Evolutionary conservation across 1,140 invertebrate species (phyloP).

Genomic region (Drosophila malerkotliana): DNA sequence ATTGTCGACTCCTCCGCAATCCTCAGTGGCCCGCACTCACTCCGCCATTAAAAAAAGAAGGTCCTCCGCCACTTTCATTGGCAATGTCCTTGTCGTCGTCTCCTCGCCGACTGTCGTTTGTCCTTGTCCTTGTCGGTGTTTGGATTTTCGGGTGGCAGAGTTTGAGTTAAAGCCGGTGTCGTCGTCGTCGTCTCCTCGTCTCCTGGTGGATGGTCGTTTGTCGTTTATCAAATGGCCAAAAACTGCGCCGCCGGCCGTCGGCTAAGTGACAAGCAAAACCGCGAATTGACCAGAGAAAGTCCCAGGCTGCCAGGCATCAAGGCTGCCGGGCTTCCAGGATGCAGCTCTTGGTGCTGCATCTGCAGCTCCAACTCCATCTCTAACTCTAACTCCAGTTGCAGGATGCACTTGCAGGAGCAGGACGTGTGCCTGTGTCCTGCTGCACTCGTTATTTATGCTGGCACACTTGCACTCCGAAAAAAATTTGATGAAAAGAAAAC

Average conservation of each 20-base stretch:
- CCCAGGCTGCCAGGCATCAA: constrained; percentile 27
- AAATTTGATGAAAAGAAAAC: not conserved
- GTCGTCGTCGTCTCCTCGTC: constrained; percentile 21
- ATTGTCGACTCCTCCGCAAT: constrained; percentile 55
- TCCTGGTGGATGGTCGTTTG: constrained; percentile 59
- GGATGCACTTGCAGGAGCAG: constrained; percentile 26
- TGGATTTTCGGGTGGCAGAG: not conserved
- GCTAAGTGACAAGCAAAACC: constrained; percentile 83
- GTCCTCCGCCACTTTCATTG: constrained; percentile 8
- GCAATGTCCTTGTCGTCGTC: constrained; percentile 40
- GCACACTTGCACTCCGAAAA: constrained; percentile 28
- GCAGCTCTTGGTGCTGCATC: constrained; percentile 40
- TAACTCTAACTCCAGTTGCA: constrained; percentile 39
- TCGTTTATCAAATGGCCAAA: constrained; percentile 79
- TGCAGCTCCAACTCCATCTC: constrained; percentile 16
- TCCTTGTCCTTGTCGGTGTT: constrained; percentile 27
- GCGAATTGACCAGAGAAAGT: constrained; percentile 83
- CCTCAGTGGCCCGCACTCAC: not conserved
- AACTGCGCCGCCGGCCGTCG: constrained; percentile 69
- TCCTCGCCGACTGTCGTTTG: constrained; percentile 65
- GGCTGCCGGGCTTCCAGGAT: constrained; percentile 1
- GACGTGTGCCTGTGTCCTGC: constrained; percentile 31
- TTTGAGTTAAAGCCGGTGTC: constrained; percentile 6
- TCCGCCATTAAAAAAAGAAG: not conserved
- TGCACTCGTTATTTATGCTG: constrained; percentile 39